Evolutionary conservation across 2,797 vertebrate genomes (phyloP), one percentile per base, ranked within the genome.

Genomic region (Discoglossus pictus): DNA sequence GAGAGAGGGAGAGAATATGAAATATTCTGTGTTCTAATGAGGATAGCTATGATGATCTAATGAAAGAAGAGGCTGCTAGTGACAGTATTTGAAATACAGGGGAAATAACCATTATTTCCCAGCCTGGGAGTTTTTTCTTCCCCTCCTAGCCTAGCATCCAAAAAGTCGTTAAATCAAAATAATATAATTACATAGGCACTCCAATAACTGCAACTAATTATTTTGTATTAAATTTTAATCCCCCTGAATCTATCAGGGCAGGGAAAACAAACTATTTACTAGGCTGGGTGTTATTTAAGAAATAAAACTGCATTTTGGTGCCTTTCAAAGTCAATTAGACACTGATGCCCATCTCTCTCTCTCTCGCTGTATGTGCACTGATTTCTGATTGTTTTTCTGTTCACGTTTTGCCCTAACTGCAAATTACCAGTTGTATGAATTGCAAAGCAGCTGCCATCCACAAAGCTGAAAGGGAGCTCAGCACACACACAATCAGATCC

Each of bases 371-470:
- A 87, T 86, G 86, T 84, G 83, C 84, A 84, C 68, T 64, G 87
- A 87, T 91, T 87, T 91, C 90, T 92, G 91, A 93, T 93, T 93
- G 92, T 91, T 92, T 93, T 93, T 92, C 91, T 87, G 89, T 92
- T 90, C 91, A 92, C 91, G 91, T 93, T 92, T 91, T 92, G 90
- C 91, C 91, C 90, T 91, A 92, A 92, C 91, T 92, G 91, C 91
- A 92, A 93, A 93, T 93, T 93, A 93, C 90, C 91, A 92, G 92
- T 93, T 92, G 91, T 92, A 92, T 93, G 91, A 92, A 92, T 93
- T 93, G 91, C 91, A 93, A 91, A 93, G 90, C 89, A 93, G 91
- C 90, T 88, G 89, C 86, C 53, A 76, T 84, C 88, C 87, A 89
- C 90, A 90, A 88, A 89, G 89, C 84, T 63, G 56, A 55, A 43